Evolutionary conservation across 2,888 invertebrate species (phyloP), one percentile per base, ranked within the genome.

Genomic region (Apocheima hispidaria): DNA sequence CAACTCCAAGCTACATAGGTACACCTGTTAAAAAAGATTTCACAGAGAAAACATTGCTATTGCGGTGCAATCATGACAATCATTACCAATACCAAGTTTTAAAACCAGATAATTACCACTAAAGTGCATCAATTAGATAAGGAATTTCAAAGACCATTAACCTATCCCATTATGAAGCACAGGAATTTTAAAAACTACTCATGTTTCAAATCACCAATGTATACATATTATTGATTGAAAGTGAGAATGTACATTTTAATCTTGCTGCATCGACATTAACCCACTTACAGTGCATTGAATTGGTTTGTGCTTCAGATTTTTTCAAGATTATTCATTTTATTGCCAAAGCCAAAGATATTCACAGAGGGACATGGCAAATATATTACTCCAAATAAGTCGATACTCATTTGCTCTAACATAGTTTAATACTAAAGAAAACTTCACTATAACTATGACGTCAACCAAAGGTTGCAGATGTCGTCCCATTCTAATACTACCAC

Each of bases 251-350:
- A 40, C 12, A 40, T 38, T 51, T 51, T 16, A 38, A 55, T 40
- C 36, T 28, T 48, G 55, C 49, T 56, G 56, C 21, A 38, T 41
- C 30, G 23, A 49, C 40, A 21, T 49, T 49, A 49, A 41, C 49
- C 56, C 21, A 56, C 26, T 30, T 55, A 48, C 46, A 40, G 21
- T 51, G 30, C 18, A 28, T 7, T 40, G 28, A 26, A 26, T 40
- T 28, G 28, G 26, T 51, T 26, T 40, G 28, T 28, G 28, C 38
- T 40, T 38, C 23, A 51, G n/a, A 41, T 40, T 18, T 50, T 40
- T 46, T 46, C 20, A 18, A 49, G 35, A n/a, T n/a, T 7, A 48
- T 20, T 36, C 6, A 49, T 23, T 49, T 35, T 21, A 35, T 14
- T 7, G 21, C 14, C 7, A 35, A 33, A 48, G 23, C 20, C 28